Conservation (phyloP, 2,113 vertebrate species). For the Sander vitreus region DNA sequence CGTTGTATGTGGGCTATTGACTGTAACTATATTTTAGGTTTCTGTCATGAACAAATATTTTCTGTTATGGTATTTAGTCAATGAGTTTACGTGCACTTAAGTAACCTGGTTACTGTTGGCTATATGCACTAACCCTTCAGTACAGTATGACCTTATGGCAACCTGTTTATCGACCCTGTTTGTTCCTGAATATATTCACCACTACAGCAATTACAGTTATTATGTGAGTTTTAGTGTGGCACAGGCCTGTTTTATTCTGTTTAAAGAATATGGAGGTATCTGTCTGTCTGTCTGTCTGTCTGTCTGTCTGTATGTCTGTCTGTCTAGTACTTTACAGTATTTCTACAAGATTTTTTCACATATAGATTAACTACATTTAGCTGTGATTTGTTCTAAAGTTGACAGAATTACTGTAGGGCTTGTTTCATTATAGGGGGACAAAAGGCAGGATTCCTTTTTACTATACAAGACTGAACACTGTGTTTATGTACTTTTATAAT, state of each 20-base stretch:
- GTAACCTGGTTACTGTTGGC: background rate
- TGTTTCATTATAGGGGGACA: background rate
- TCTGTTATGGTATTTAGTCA: background rate
- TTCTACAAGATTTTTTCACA: background rate
- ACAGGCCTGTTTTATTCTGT: background rate
- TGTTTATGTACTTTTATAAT: conserved; percentile 25
- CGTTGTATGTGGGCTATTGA: background rate
- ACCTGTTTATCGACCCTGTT: background rate
- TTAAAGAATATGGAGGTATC: background rate
- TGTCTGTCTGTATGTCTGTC: too few species aligned
- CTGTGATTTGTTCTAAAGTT: background rate
- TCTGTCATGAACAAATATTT: background rate
- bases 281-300: too few species aligned
- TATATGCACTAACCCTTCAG: background rate
- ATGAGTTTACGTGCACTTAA: background rate
- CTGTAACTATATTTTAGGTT: background rate
- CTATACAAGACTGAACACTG: background rate
- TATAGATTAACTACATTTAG: background rate
- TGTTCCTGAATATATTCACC: background rate
- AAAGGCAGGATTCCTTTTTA: background rate
- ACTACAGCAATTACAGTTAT: background rate
- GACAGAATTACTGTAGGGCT: too few species aligned
- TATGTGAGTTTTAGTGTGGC: background rate
- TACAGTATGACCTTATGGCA: background rate
- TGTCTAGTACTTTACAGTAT: background rate